Conservation (phyloP, 2,797 vertebrate genomes). For the Mionectes olivaceus region DNA sequence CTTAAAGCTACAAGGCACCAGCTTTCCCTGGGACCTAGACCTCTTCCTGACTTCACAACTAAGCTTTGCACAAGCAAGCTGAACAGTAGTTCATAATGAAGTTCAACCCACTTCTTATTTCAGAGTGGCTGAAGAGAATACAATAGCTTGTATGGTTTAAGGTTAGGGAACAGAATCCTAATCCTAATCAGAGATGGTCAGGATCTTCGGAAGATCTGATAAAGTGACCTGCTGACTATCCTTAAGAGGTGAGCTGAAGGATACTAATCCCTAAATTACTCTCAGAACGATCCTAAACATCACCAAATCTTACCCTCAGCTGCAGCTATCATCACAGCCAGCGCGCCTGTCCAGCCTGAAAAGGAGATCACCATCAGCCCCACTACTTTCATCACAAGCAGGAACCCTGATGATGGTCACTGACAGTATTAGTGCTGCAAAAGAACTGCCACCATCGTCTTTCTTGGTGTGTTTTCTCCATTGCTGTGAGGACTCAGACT, state of each 20-base stretch:
- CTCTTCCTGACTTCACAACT: not conserved
- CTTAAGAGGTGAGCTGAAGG: not conserved
- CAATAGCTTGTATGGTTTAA: not conserved
- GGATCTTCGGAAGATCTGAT: not conserved
- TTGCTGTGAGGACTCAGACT: not conserved
- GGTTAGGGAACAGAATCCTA: not conserved
- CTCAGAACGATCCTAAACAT: not conserved
- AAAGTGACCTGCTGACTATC: not conserved
- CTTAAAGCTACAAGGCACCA: not conserved
- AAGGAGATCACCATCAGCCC: not conserved
- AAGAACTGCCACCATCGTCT: not conserved
- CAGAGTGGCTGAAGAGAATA: not conserved
- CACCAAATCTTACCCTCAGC: not conserved
- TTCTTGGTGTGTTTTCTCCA: rapidly evolving
- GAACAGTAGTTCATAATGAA: not conserved
- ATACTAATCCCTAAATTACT: not conserved
- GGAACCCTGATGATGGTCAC: not conserved
- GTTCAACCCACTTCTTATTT: not conserved
- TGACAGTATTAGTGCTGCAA: not conserved
- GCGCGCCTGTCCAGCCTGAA: not conserved
- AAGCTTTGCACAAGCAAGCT: not conserved
- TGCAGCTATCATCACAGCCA: not conserved
- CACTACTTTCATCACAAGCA: not conserved
- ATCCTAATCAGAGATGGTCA: not conserved
- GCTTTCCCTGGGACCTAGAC: not conserved